phyloP scores from a whole-genome alignment of 1,140 invertebrate species.

The Aphelenchoides avenae region DNA sequence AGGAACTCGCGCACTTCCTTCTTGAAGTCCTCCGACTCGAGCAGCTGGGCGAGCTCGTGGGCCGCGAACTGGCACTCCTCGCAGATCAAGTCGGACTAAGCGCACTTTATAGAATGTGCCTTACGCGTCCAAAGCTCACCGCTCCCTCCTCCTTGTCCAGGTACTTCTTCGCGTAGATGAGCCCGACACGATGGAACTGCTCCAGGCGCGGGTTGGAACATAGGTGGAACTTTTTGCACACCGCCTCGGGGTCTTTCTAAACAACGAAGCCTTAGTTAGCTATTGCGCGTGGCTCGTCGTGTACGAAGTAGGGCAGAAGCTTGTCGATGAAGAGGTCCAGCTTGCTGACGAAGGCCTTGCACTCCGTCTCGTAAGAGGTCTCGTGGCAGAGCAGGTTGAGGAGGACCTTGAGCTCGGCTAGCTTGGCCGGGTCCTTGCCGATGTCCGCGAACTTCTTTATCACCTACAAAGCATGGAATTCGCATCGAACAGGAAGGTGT shows the following conservation, averaged over 20 bases:
- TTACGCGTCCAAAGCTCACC: slow-evolving; percentile 17
- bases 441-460: slow-evolving; percentile 51
- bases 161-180: slow-evolving; percentile 49
- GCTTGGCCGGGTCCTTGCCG: slow-evolving; percentile 48
- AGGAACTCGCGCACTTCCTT: slow-evolving; percentile 45
- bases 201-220: slow-evolving; percentile 53
- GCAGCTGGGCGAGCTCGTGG: slow-evolving; percentile 40
- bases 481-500: background rate
- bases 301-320: slow-evolving; percentile 54
- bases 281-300: slow-evolving; percentile 6
- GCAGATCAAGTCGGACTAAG: slow-evolving; percentile 45
- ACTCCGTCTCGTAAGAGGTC: slow-evolving; percentile 53
- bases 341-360: slow-evolving; percentile 50
- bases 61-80: slow-evolving; percentile 58
- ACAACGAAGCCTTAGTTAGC: slow-evolving; percentile 15
- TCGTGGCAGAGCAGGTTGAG: slow-evolving; percentile 48
- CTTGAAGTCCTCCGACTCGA: slow-evolving; percentile 45
- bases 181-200: slow-evolving; percentile 51
- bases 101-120: slow-evolving; percentile 4
- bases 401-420: slow-evolving; percentile 51
- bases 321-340: slow-evolving; percentile 50
- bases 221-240: slow-evolving; percentile 50
- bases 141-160: slow-evolving; percentile 27
- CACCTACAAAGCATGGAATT: slow-evolving; percentile 21
- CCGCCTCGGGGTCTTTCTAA: slow-evolving; percentile 44